Evolutionary conservation across 2,797 vertebrate species (phyloP), one percentile per base, ranked within the genome.

Genomic region (Acrossocheilus fasciatus): DNA sequence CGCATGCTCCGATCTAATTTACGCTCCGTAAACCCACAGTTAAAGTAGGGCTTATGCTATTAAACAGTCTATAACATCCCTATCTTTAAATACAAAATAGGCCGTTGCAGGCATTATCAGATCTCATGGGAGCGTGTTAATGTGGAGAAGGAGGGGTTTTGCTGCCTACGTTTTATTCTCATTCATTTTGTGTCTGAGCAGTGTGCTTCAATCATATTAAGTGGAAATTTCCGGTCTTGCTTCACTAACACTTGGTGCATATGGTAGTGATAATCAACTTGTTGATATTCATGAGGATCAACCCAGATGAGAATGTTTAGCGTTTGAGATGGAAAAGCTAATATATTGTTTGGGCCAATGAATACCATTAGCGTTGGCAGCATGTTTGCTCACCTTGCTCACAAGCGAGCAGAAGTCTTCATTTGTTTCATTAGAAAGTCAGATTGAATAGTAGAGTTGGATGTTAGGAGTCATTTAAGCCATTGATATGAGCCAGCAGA

Each of bases 241-340:
- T 64, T 18, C 41, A 47, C 20, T 17, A 81, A 36, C 45, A 59
- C 39, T 11, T 26, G 4, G n/a, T n/a, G n/a, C n/a, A n/a, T n/a
- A n/a, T n/a, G n/a, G 72, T 87, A 90, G 91, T 82, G 92, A 91
- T 89, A 91, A 50, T 88, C 82, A 18, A 74, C 83, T 52, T 86
- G 87, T 92, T 93, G 89, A 91, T 89, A 93, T 93, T 91, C 92
- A 92, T 91, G 85, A 92, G 88, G 90, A 92, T 89, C 52, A 70
- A 91, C 23, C 5, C 66, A 23, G 41, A 88, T 85, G 88, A 88
- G 88, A 91, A 93, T 92, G 92, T 90, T 93, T 90, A 87, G 82
- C 45, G 69, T 91, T 92, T 88, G 87, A 66, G 92, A 93, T 92
- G 83, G 68, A 86, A 91, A 91, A 91, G 74, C 85, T 92, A 92